phyloP scores from a whole-genome alignment of 2,888 invertebrate genomes.

The Griposia aprilina region DNA sequence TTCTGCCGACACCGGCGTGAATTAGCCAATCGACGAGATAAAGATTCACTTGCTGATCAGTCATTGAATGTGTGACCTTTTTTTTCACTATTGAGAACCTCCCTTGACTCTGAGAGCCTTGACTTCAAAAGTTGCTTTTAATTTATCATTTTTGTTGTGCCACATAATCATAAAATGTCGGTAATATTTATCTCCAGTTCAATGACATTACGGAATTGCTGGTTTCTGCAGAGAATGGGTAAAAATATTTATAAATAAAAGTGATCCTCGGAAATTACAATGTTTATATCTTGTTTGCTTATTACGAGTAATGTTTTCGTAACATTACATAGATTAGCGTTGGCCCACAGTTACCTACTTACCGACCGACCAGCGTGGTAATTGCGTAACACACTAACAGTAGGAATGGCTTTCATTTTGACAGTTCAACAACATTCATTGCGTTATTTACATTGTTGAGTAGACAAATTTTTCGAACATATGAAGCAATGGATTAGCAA shows the following conservation, averaged over 20 bases:
- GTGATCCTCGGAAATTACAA: not conserved
- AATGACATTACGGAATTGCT: slow-evolving; percentile 30
- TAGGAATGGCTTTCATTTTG: too few relatives aligned
- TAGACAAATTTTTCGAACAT: too few relatives aligned
- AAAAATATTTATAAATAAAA: slow-evolving; percentile 2
- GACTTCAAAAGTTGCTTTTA: slow-evolving; percentile 3
- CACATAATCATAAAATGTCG: slow-evolving; percentile 11
- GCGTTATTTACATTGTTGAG: too few relatives aligned
- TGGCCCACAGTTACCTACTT: too few relatives aligned
- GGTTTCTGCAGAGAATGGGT: slow-evolving; percentile 1
- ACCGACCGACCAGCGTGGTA: too few relatives aligned
- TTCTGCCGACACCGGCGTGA: not conserved
- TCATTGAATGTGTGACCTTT: too few relatives aligned
- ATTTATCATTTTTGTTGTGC: slow-evolving; percentile 2
- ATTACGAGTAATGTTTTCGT: not conserved
- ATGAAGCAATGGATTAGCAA: too few relatives aligned
- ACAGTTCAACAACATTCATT: too few relatives aligned
- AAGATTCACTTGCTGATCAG: not conserved
- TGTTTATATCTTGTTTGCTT: slow-evolving; percentile 13
- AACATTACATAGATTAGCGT: not conserved
- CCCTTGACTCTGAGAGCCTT: not conserved
- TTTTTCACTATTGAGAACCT: not conserved
- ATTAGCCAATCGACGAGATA: not conserved
- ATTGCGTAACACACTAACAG: too few relatives aligned
- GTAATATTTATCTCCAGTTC: slow-evolving; percentile 38